phyloP scores from a whole-genome alignment of 2,888 invertebrate genomes.

The Axea sp. region DNA sequence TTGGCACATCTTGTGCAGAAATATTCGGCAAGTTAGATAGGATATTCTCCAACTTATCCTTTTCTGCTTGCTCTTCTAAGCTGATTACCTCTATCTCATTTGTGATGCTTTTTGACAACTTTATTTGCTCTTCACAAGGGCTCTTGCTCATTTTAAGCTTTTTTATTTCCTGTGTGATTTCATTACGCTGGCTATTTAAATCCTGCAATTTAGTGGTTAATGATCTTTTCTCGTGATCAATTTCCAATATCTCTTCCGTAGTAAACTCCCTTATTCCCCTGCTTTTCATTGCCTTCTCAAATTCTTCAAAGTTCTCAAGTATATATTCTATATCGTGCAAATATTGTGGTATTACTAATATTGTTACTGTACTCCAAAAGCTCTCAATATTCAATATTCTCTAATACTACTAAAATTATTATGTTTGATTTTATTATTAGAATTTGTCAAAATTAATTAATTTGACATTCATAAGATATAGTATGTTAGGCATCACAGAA shows the following conservation, averaged over 20 bases:
- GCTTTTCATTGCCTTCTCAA: conserved; percentile 27
- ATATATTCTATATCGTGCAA: conserved; percentile 34
- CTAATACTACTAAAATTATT: conserved; percentile 24
- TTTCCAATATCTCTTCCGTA: conserved; percentile 23
- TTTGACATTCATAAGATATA: conserved; percentile 16
- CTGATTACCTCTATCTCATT: conserved; percentile 16
- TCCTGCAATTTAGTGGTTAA: conserved; percentile 26
- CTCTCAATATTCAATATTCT: conserved; percentile 29
- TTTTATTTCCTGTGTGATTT: conserved; percentile 28
- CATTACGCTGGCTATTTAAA: conserved; percentile 22
- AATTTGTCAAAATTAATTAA: conserved; percentile 23
- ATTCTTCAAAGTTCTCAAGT: conserved; percentile 18
- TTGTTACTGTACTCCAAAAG: conserved; percentile 30
- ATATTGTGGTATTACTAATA: conserved; percentile 33
- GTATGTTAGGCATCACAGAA: conserved; percentile 25
- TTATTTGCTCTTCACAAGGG: conserved; percentile 16
- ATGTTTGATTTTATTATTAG: conserved; percentile 23
- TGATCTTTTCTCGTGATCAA: conserved; percentile 28
- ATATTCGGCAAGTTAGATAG: conserved; percentile 22
- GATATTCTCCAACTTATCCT: conserved; percentile 8
- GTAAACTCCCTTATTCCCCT: conserved; percentile 17
- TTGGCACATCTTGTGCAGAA: conserved; percentile 10
- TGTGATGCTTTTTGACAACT: conserved; percentile 7
- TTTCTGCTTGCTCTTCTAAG: conserved; percentile 14
- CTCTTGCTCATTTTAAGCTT: conserved; percentile 24